Base-by-base conservation (phyloP, 1,140 invertebrate species). In the Cepaea nemoralis region DNA sequence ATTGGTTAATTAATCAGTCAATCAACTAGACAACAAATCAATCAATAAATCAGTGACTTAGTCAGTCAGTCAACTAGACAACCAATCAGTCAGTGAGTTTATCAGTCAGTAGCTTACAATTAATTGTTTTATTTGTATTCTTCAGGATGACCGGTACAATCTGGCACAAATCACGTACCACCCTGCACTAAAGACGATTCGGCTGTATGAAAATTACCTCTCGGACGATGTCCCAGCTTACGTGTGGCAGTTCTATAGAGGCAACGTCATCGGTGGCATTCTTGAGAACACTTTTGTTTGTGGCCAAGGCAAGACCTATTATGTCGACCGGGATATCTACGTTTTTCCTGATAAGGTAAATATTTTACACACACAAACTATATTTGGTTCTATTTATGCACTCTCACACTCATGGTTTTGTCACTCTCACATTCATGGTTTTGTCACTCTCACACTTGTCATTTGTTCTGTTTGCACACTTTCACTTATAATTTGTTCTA, bases 251-350 rank as follows among this genome's bases (percentile, higher is more conserved):
- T 91, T 91, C 70, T 10, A 71, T 8, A 82, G 87, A 27, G 80
- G 73, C 0, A 88, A 86, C 67, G 16, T 63, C 12, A 87, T 90
- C 78, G 89, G 89, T 22, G 89, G 89, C 6, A 82, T 87, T 31
- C 79, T 90, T 39, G 87, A 88, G 73, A 45, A 70, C 22, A 48
- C 70, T 19, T 88, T 88, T 79, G 81, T 42, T 24, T 86, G 85
- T 10, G 66, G 82, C 59, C 55, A 66, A 19, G 74, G 78, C 14
- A 80, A 79, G 35, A 81, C 77, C 14, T 91, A 91, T 82, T 80
- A 84, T 76, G 90, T 91, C 0, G 90, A 91, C 79, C 86, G 86
- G 35, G 91, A 91, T 77, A 90, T 91, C 40, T 87, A 87, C 66
- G 84, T 91, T n/a, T 50, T 86, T 40, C 86, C 86, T 16, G 83